phyloP scores from a whole-genome alignment of 64 coral and sea anemone species.

The Astreopora myriophthalma region DNA sequence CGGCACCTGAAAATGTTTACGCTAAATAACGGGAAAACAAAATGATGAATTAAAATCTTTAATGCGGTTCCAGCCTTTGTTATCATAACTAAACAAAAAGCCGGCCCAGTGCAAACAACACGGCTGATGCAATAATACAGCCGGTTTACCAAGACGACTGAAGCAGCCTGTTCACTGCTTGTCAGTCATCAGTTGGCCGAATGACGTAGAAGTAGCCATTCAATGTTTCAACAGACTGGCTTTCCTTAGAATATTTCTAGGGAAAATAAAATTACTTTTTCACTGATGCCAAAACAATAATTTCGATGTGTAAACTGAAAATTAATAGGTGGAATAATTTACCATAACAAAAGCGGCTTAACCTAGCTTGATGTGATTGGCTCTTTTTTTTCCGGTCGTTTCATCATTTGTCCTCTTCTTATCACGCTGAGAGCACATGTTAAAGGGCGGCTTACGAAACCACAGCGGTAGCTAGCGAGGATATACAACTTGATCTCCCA shows the following conservation, averaged over 20 bases:
- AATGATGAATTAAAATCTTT: too few species aligned
- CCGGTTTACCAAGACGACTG: background rate
- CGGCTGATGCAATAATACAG: slow-evolving; percentile 31
- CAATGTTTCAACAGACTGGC: background rate
- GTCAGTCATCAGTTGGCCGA: background rate
- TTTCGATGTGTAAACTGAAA: too few species aligned
- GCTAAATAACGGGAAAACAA: too few species aligned
- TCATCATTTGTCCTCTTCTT: slow-evolving; percentile 1
- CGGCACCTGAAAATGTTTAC: background rate
- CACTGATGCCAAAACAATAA: background rate
- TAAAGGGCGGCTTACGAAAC: background rate
- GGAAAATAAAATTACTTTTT: background rate
- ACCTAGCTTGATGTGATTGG: background rate
- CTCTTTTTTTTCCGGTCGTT: background rate
- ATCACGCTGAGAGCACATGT: slow-evolving; percentile 29
- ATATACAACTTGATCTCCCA: background rate
- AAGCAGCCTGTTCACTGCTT: background rate
- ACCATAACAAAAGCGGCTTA: background rate
- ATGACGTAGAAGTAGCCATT: background rate
- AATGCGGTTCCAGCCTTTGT: background rate
- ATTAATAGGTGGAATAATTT: too few species aligned
- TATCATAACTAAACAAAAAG: slow-evolving; percentile 11
- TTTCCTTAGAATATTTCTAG: background rate
- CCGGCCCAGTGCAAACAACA: background rate
- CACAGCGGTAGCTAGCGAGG: background rate